Evolutionary conservation across 2,888 invertebrate genomes (phyloP).

Genomic region (Julus scandinavius): DNA sequence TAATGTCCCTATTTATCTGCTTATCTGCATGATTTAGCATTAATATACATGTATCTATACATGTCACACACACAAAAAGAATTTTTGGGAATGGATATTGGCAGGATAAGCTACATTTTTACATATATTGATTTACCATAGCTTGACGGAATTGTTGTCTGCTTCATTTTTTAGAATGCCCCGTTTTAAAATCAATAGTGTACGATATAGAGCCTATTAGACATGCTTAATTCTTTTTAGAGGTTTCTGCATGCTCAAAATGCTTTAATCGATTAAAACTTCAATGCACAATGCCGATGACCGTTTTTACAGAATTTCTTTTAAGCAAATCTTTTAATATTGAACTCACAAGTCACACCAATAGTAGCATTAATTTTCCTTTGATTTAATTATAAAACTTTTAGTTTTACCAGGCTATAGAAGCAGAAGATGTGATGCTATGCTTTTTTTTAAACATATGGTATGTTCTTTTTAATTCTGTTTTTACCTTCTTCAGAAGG

Average conservation of each 20-base stretch:
- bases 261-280: background rate
- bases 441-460: too few species aligned
- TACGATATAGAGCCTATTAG: background rate
- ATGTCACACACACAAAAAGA: background rate
- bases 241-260: background rate
- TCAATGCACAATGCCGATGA: background rate
- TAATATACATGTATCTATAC: background rate
- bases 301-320: too few species aligned
- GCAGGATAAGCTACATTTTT: background rate
- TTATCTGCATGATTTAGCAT: background rate
- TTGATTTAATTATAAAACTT: too few species aligned
- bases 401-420: too few species aligned
- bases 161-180: background rate
- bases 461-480: too few species aligned
- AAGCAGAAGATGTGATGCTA: too few species aligned
- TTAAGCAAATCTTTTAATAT: too few species aligned
- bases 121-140: background rate
- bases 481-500: too few species aligned
- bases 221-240: background rate
- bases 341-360: too few species aligned
- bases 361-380: too few species aligned
- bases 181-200: background rate
- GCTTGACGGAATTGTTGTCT: background rate
- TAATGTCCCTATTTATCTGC: background rate
- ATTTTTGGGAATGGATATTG: background rate